phyloP scores from a whole-genome alignment of 2,888 invertebrate genomes.

The Calliphora vomitoria region DNA sequence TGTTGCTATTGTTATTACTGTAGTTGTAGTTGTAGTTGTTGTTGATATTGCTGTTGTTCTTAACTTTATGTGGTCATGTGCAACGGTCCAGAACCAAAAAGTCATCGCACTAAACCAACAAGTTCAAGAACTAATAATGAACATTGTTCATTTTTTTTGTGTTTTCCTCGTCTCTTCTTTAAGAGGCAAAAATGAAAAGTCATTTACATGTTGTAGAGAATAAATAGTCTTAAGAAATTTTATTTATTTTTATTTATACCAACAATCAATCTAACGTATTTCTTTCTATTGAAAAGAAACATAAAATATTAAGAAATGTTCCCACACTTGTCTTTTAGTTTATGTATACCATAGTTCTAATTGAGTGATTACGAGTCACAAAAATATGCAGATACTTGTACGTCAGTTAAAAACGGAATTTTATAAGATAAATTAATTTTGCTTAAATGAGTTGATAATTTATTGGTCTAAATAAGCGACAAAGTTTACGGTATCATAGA shows the following conservation, averaged over 20 bases:
- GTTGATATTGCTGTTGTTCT: not conserved
- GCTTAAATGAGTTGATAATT: constrained; percentile 22
- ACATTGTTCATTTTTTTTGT: constrained; percentile 9
- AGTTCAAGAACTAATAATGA: constrained; percentile 56
- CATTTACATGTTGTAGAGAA: constrained; percentile 21
- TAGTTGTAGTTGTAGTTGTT: constrained; percentile 6
- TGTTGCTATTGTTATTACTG: constrained; percentile 23
- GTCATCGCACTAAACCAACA: constrained; percentile 58
- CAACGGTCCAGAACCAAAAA: constrained; percentile 59
- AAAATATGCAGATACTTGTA: constrained; percentile 36
- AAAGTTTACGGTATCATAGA: not conserved
- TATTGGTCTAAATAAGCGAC: not conserved
- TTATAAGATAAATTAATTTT: constrained; percentile 26
- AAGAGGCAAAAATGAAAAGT: constrained; percentile 38
- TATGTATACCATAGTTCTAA: constrained; percentile 41
- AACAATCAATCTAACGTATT: constrained; percentile 25
- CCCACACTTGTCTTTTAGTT: constrained; percentile 58
- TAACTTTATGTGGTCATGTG: constrained; percentile 56
- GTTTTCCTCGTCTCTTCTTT: not conserved
- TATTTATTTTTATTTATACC: constrained; percentile 5
- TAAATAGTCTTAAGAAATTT: not conserved
- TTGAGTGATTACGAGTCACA: constrained; percentile 49
- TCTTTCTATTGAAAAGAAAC: constrained; percentile 12
- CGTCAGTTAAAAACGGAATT: not conserved
- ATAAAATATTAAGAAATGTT: constrained; percentile 20